phyloP scores from a whole-genome alignment of 2,888 invertebrate species.

The Drosophila phalerata region DNA sequence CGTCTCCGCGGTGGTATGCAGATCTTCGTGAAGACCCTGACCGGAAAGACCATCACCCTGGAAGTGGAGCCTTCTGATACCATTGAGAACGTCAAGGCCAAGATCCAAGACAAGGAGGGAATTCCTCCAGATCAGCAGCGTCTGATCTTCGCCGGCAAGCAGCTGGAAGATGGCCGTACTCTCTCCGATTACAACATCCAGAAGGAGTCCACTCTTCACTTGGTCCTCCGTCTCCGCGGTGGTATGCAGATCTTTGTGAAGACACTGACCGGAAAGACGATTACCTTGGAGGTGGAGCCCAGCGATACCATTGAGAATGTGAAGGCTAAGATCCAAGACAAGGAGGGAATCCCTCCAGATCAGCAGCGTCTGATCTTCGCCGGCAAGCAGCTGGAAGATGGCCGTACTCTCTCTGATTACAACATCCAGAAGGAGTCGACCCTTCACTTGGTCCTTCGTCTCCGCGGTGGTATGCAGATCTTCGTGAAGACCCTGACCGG shows the following conservation, averaged over 20 bases:
- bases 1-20: slow-evolving; percentile 64
- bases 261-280: slow-evolving; percentile 57
- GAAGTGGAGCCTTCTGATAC: slow-evolving; percentile 56
- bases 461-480: slow-evolving; percentile 64
- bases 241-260: slow-evolving; percentile 65
- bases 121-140: slow-evolving; percentile 68
- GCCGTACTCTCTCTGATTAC: slow-evolving; percentile 60
- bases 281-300: slow-evolving; percentile 51
- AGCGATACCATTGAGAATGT: slow-evolving; percentile 61
- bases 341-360: slow-evolving; percentile 66
- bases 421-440: slow-evolving; percentile 64
- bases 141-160: slow-evolving; percentile 63
- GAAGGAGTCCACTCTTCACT: slow-evolving; percentile 59
- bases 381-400: slow-evolving; percentile 62
- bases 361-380: slow-evolving; percentile 65
- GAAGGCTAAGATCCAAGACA: slow-evolving; percentile 62
- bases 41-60: slow-evolving; percentile 60
- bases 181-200: slow-evolving; percentile 62
- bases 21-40: slow-evolving; percentile 62
- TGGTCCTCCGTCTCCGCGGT: slow-evolving; percentile 61
- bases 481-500: slow-evolving; percentile 63
- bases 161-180: slow-evolving; percentile 64
- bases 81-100: slow-evolving; percentile 64
- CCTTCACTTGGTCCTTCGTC: slow-evolving; percentile 57
- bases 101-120: slow-evolving; percentile 65